Evolutionary conservation across 2,888 invertebrate species (phyloP).

Genomic region (Chloroclystis v-ata): DNA sequence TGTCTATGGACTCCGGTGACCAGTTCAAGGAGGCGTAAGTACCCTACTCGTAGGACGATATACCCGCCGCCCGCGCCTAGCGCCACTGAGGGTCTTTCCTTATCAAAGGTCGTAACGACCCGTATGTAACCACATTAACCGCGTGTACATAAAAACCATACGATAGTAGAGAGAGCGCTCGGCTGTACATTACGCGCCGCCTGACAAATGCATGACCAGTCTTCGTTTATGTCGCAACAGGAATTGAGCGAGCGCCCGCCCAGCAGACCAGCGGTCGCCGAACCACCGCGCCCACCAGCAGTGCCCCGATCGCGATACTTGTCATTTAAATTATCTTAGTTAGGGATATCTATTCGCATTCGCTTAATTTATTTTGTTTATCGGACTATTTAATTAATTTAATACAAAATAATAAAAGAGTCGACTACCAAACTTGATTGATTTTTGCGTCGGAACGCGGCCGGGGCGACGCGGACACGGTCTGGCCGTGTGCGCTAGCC

Average conservation of each 20-base stretch:
- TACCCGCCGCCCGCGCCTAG: constrained; percentile 77
- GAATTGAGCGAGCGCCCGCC: constrained; percentile 71
- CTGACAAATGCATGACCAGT: constrained; percentile 78
- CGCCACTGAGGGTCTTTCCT: constrained; percentile 78
- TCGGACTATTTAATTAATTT: constrained; percentile 68
- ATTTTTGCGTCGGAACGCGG: constrained; percentile 35
- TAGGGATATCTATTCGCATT: constrained; percentile 77
- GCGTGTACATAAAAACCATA: constrained; percentile 76
- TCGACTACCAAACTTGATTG: constrained; percentile 70
- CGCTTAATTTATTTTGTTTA: constrained; percentile 77
- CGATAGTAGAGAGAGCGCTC: constrained; percentile 70
- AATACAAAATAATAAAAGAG: constrained; percentile 71
- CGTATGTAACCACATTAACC: constrained; percentile 77
- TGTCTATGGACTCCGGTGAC: constrained; percentile 96
- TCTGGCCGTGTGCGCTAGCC: constrained; percentile 33
- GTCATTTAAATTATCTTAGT: constrained; percentile 73
- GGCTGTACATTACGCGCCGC: constrained; percentile 75
- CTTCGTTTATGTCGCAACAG: constrained; percentile 79
- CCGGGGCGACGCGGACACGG: constrained; percentile 28
- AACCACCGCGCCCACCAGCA: constrained; percentile 71
- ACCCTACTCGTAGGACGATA: constrained; percentile 51
- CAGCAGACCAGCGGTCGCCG: constrained; percentile 69
- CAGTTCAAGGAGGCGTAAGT: constrained; percentile 91
- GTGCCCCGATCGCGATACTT: constrained; percentile 67
- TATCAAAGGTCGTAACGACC: constrained; percentile 70